Base-by-base conservation (phyloP, 1,140 invertebrate species). In the Macrobrachium nipponense region DNA sequence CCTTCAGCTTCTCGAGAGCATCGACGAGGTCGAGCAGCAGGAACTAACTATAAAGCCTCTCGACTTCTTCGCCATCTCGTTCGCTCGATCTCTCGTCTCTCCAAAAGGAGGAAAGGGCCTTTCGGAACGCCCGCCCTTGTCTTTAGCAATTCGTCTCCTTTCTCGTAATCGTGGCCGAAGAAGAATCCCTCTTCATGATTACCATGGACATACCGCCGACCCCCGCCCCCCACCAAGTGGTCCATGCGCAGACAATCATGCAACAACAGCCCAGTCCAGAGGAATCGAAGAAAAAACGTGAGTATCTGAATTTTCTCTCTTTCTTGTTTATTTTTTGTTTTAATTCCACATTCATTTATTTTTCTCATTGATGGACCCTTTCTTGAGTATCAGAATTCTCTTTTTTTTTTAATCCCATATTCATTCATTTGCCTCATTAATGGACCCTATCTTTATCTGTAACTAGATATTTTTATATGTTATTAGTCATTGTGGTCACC, bases 221-320 rank as follows among this genome's bases (percentile, higher is more conserved):
- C 20, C 87, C 79, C 68, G 44, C 87, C 59, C 81, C 78, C 43
- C 76, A 82, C 60, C 83, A 87, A 70, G 82, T 88, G 82, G 66
- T 75, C 15, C 87, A 87, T 66, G 27, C 82, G 14, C 88, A 87
- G 59, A 85, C 85, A n/a, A 82, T 85, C 66, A 87, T 87, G 80
- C 84, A 80, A 51, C 87, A 88, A 36, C 27, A 36, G 68, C 80
- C 73, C 44, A 76, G 73, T 51, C 59, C 84, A 62, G 66, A 89
- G 59, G 80, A 88, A n/a, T 20, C 77, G 62, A 88, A 88, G 79
- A 88, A 88, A 77, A 88, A 88, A 87, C 87, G 87, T 88, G 78
- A 88, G 87, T 85, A 82, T 75, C 44, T 18, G 62, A 15, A 44
- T 11, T 59, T 36, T 62, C 44, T 27, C 60, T 62, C 44, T 27